Evolutionary conservation across 2,888 invertebrate genomes (phyloP).

Genomic region (Netelia virgata): DNA sequence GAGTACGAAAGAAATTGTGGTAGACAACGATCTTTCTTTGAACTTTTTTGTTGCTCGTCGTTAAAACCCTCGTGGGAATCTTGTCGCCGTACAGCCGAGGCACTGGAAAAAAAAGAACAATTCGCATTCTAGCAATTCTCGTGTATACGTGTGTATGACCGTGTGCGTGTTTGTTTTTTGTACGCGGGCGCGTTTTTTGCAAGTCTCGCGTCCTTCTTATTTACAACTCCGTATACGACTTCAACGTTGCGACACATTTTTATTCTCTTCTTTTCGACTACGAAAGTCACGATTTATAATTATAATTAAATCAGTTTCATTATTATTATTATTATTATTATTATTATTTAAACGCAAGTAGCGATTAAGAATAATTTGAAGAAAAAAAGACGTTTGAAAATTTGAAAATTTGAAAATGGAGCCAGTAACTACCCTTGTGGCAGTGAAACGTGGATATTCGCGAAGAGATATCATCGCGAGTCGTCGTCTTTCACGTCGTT

Average conservation of each 20-base stretch:
- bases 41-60: conserved; percentile 87
- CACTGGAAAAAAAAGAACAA: conserved; percentile 82
- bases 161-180: no score
- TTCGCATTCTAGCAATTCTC: conserved; percentile 16
- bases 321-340: not conserved
- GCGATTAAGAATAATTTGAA: no score
- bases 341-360: no score
- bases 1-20: conserved; percentile 92
- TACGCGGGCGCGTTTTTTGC: not conserved
- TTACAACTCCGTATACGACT: not conserved
- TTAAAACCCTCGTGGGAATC: conserved; percentile 86
- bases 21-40: conserved; percentile 90
- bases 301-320: not conserved
- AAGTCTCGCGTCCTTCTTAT: not conserved
- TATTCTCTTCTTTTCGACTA: not conserved
- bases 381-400: no score
- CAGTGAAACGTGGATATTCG: conserved; percentile 41
- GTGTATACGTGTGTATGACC: not conserved
- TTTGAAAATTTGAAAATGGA: conserved; percentile 10
- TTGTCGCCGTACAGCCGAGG: conserved; percentile 87
- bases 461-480: conserved; percentile 43
- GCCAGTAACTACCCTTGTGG: conserved; percentile 4
- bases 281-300: not conserved
- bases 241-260: not conserved
- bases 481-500: conserved; percentile 33